phyloP scores from a whole-genome alignment of 2,888 invertebrate genomes.

The Meteorus cinctellus region DNA sequence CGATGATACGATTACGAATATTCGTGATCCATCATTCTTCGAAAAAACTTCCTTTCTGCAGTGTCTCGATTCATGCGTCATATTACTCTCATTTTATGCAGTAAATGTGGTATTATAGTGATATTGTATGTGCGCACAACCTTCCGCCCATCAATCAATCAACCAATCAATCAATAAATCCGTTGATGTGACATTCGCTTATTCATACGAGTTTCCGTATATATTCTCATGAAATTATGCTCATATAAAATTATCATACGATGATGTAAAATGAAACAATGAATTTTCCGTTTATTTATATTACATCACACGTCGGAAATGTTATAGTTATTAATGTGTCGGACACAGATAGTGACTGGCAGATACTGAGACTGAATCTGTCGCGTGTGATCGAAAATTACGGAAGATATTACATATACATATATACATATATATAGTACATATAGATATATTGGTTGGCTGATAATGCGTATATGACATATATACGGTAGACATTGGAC shows the following conservation, averaged over 20 bases:
- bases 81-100: constrained; percentile 16
- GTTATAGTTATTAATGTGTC: constrained; percentile 24
- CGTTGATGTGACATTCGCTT: background rate
- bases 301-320: background rate
- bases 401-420: constrained; percentile 30
- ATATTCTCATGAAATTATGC: background rate
- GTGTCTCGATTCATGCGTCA: constrained; percentile 24
- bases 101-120: background rate
- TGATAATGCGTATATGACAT: background rate
- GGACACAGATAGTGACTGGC: constrained; percentile 36
- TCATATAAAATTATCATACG: background rate
- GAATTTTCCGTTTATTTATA: background rate
- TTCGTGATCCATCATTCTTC: constrained; percentile 50
- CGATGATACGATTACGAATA: constrained; percentile 31
- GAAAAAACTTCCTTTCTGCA: constrained; percentile 31
- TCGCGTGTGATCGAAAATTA: constrained; percentile 52
- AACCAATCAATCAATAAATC: constrained; percentile 11
- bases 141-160: constrained; percentile 49
- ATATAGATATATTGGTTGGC: background rate
- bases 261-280: background rate
- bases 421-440: background rate
- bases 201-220: background rate
- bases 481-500: background rate
- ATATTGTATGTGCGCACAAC: background rate
- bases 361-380: constrained; percentile 38